phyloP scores from a whole-genome alignment of 1,140 invertebrate genomes.

The Reticulitermes speratus region DNA sequence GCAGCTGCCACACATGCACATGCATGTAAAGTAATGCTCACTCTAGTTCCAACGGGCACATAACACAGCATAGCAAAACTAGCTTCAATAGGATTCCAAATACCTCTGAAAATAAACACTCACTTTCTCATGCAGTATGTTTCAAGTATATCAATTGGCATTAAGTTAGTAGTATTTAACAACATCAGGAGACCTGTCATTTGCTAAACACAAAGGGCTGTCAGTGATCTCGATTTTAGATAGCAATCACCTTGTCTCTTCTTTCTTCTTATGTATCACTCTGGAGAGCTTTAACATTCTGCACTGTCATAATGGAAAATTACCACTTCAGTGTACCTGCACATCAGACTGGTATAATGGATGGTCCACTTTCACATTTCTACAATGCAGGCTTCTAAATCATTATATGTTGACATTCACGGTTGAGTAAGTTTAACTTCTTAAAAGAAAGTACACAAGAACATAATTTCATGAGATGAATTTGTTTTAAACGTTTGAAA shows the following conservation, averaged over 20 bases:
- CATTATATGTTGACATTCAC: neutral
- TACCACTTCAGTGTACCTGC: neutral
- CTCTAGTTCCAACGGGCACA: constrained; percentile 11
- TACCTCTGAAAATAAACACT: constrained; percentile 27
- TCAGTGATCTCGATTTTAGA: neutral
- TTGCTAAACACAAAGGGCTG: constrained; percentile 1
- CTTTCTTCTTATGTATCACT: neutral
- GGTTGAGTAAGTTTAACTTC: neutral
- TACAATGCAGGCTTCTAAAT: neutral
- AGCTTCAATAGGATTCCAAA: constrained; percentile 27
- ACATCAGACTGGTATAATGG: neutral
- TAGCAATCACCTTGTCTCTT: neutral
- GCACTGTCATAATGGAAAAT: neutral
- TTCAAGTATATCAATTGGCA: constrained; percentile 6
- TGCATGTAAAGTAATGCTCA: constrained; percentile 17
- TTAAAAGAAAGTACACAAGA: neutral
- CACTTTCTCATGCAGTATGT: constrained; percentile 3
- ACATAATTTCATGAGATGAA: neutral
- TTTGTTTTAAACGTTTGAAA: neutral
- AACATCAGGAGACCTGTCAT: neutral
- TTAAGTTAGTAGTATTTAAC: constrained; percentile 17
- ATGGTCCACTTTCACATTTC: neutral
- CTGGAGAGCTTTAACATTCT: neutral
- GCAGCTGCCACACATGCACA: neutral
- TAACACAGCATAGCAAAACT: constrained; percentile 26